Evolutionary conservation across 2,888 invertebrate species (phyloP).

Genomic region (Rosalia funebris): DNA sequence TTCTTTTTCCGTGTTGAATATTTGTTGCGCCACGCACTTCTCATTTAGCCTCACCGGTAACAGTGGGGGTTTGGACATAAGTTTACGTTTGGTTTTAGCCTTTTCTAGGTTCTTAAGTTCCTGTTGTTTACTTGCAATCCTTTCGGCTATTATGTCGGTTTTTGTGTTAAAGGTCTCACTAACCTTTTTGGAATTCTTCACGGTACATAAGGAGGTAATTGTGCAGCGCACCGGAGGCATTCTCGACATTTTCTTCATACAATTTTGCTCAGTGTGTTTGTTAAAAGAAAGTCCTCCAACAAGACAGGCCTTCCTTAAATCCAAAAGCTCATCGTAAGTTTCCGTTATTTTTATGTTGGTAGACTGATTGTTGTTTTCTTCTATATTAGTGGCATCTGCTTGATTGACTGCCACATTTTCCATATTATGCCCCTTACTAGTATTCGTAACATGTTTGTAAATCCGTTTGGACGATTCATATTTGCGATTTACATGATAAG

Average conservation of each 20-base stretch:
- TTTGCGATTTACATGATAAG: background rate
- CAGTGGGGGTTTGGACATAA: background rate
- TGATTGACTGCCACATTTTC: background rate
- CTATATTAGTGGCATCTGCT: background rate
- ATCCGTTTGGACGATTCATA: background rate
- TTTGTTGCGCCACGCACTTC: background rate
- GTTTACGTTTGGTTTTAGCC: background rate
- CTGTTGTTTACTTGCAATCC: slow-evolving; percentile 19
- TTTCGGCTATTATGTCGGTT: slow-evolving; percentile 24
- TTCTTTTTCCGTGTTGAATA: slow-evolving; percentile 7
- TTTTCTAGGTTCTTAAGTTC: slow-evolving; percentile 10
- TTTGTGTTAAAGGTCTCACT: slow-evolving; percentile 4
- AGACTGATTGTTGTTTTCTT: background rate
- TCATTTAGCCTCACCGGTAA: background rate
- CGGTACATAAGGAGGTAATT: background rate
- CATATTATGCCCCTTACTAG: background rate
- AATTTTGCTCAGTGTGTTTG: background rate
- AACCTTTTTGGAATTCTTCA: background rate
- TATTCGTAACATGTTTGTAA: background rate
- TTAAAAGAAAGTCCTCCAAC: background rate
- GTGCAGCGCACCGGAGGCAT: slow-evolving; percentile 5
- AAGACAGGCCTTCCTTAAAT: slow-evolving; percentile 17
- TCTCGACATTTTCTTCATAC: background rate
- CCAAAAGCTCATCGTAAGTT: slow-evolving; percentile 35
- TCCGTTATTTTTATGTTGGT: slow-evolving; percentile 26